Evolutionary conservation across 92 coral and sea anemone genomes (phyloP).

Genomic region (Phymanthus crucifer): DNA sequence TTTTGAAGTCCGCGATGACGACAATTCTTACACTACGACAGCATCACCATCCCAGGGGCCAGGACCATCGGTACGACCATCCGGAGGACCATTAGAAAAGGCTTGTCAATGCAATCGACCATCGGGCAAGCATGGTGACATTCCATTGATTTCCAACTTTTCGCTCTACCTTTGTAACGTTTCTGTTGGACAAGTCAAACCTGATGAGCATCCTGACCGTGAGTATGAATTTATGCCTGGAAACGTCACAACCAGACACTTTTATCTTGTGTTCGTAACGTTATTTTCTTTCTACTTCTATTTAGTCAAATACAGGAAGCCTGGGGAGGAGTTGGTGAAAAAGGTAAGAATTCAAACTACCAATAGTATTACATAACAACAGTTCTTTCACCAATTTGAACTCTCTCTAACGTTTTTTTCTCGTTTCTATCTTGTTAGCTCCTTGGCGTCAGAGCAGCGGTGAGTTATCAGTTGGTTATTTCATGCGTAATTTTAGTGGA

Average conservation of each 20-base stretch:
- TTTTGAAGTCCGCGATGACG: too few species aligned
- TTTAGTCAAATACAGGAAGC: conserved; percentile 23
- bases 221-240: background rate
- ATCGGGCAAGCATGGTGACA: background rate
- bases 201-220: conserved; percentile 40
- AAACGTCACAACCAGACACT: background rate
- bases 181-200: conserved; percentile 19
- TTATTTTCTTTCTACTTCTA: background rate
- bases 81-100: background rate
- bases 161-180: background rate
- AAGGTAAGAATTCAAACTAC: background rate
- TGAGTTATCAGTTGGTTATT: background rate
- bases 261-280: background rate
- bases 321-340: conserved; percentile 6
- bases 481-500: background rate
- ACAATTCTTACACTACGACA: too few species aligned
- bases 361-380: background rate
- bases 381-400: background rate
- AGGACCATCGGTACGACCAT: background rate
- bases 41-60: background rate
- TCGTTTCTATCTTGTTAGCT: background rate
- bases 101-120: background rate
- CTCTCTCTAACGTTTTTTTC: background rate
- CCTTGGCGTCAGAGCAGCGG: conserved; percentile 12
- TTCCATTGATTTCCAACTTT: background rate